Evolutionary conservation across 2,888 invertebrate genomes (phyloP).

Genomic region (Balanococcus diminutus): DNA sequence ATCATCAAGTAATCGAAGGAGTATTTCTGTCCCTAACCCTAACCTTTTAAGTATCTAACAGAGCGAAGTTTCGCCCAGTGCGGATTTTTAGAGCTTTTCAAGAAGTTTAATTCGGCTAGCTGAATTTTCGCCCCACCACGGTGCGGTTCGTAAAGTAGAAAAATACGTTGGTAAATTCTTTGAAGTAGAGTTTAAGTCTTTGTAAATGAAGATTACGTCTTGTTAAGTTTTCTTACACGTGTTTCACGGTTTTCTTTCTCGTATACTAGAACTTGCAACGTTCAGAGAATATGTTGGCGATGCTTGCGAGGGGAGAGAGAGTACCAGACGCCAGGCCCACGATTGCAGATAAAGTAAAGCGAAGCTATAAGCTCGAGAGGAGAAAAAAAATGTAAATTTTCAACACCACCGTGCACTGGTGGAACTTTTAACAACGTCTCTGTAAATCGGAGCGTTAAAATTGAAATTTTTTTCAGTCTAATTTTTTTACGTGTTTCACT

Average conservation of each 20-base stretch:
- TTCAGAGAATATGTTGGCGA: neutral
- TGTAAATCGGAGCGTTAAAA: neutral
- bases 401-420: neutral
- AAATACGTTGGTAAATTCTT: slow-evolving; percentile 36
- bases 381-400: neutral
- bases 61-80: no score
- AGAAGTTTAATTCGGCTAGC: neutral
- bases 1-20: no score
- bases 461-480: neutral
- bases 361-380: neutral
- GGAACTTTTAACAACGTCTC: neutral
- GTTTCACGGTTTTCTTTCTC: slow-evolving; percentile 24
- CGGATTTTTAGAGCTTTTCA: slow-evolving; percentile 4
- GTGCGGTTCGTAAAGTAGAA: neutral
- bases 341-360: neutral
- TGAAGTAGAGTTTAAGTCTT: slow-evolving; percentile 28
- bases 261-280: neutral
- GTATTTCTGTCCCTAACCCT: no score
- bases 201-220: slow-evolving; percentile 40
- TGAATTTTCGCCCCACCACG: neutral
- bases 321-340: neutral
- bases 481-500: no score
- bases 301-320: neutral
- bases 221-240: slow-evolving; percentile 40
- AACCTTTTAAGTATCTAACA: no score